Evolutionary conservation across 2,113 vertebrate genomes (phyloP).

Genomic region (Campylorhamphus procurvoides): DNA sequence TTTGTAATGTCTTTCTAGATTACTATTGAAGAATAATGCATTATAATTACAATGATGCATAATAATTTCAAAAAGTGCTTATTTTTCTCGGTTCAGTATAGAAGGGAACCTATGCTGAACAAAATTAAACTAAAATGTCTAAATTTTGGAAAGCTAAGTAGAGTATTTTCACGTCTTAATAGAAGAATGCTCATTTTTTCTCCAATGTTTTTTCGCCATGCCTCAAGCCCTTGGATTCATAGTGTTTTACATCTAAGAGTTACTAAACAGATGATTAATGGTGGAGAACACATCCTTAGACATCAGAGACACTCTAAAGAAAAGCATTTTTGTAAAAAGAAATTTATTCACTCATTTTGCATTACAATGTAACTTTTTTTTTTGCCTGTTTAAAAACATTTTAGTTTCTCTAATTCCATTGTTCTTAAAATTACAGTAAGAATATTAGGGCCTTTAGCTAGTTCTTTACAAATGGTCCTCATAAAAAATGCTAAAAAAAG

Average conservation of each 20-base stretch:
- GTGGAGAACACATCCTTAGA: not conserved
- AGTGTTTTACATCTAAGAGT: not conserved
- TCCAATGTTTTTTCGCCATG: not conserved
- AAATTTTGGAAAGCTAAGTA: not conserved
- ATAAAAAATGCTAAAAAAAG: conserved; percentile 33
- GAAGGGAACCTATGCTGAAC: not conserved
- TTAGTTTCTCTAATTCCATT: not conserved
- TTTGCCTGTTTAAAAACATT: not conserved
- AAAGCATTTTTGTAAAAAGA: not conserved
- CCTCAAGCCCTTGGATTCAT: not conserved
- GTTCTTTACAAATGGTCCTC: not conserved
- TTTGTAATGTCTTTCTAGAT: not conserved
- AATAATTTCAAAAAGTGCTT: not conserved
- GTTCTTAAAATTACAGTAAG: not conserved
- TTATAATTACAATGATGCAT: not conserved
- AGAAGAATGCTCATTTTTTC: not conserved
- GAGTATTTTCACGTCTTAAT: not conserved
- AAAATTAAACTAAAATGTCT: not conserved
- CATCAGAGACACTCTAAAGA: not conserved
- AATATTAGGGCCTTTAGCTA: not conserved
- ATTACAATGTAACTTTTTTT: not conserved
- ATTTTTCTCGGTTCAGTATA: not conserved
- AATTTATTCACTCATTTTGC: not conserved
- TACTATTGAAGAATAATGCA: not conserved
- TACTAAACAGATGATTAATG: not conserved